A percentile compares a stretch with the other conserved stretches of the same genome.
phyloP scores from a whole-genome alignment of 92 coral and sea anemone species.

The Palythoa caribaeorum region DNA sequence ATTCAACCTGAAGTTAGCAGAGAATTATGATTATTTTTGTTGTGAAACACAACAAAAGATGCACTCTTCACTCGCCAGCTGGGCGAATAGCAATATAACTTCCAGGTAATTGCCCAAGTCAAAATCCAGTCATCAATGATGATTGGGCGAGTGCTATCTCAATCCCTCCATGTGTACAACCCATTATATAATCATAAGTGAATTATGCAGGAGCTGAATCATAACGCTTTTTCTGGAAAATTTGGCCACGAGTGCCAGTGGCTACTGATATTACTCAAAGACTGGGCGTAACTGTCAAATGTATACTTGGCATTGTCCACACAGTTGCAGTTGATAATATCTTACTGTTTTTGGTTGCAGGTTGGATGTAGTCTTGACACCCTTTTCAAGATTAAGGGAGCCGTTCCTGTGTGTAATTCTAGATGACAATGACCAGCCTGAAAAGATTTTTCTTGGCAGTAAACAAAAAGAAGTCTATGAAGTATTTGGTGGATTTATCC shows the following conservation, averaged over 20 bases:
- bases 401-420: constrained; percentile 46
- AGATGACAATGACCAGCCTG: constrained; percentile 25
- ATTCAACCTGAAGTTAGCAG: constrained; percentile 28
- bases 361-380: constrained; percentile 47
- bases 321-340: constrained; percentile 34
- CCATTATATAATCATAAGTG: neutral
- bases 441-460: constrained; percentile 48
- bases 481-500: constrained; percentile 40
- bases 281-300: neutral
- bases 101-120: neutral
- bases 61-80: too few species aligned
- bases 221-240: neutral
- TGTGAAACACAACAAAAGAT: constrained; percentile 17
- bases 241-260: neutral
- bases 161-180: constrained; percentile 3
- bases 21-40: constrained; percentile 21
- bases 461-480: constrained; percentile 49
- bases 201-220: constrained; percentile 6
- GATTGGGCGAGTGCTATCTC: too few species aligned
- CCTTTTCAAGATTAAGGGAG: constrained; percentile 44
- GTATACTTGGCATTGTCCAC: constrained; percentile 12
- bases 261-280: neutral
- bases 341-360: constrained; percentile 29
- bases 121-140: too few species aligned
- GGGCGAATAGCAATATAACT: constrained; percentile 3